A percentile compares a stretch with the other conserved stretches of the same genome.
phyloP scores from a whole-genome alignment of 2,888 invertebrate species.

The Hololepta plana region DNA sequence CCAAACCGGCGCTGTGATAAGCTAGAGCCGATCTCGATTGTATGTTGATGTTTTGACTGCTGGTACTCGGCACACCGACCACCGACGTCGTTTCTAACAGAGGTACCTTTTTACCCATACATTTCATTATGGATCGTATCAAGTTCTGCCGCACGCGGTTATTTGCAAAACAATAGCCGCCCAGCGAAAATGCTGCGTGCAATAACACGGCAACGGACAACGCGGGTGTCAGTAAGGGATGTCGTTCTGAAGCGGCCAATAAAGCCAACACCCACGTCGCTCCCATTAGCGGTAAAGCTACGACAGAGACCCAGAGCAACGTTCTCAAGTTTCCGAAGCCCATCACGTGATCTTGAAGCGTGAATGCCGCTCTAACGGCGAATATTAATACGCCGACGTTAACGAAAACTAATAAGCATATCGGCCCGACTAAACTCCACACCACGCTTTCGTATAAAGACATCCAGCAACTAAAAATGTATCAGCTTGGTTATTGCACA shows the following conservation, averaged over 20 bases:
- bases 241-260: constrained; percentile 55
- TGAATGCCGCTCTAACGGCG: constrained; percentile 80
- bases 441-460: constrained; percentile 84
- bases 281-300: constrained; percentile 68
- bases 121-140: constrained; percentile 44
- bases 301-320: constrained; percentile 70
- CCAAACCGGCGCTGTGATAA: constrained; percentile 46
- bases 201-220: constrained; percentile 59
- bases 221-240: constrained; percentile 53
- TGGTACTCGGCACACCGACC: constrained; percentile 41
- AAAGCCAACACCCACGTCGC: constrained; percentile 76
- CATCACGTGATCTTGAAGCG: constrained; percentile 73
- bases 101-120: constrained; percentile 68
- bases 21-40: constrained; percentile 64
- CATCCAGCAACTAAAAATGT: constrained; percentile 69
- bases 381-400: constrained; percentile 68
- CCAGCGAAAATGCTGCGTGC: constrained; percentile 67
- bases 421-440: constrained; percentile 90
- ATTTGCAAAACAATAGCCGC: constrained; percentile 78
- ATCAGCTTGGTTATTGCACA: background rate
- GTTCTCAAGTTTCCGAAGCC: constrained; percentile 75
- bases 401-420: constrained; percentile 57
- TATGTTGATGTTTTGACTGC: constrained; percentile 56
- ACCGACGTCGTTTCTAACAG: constrained; percentile 57
- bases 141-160: constrained; percentile 66